phyloP scores from a whole-genome alignment of 2,888 invertebrate species.

The Acleris laterana region DNA sequence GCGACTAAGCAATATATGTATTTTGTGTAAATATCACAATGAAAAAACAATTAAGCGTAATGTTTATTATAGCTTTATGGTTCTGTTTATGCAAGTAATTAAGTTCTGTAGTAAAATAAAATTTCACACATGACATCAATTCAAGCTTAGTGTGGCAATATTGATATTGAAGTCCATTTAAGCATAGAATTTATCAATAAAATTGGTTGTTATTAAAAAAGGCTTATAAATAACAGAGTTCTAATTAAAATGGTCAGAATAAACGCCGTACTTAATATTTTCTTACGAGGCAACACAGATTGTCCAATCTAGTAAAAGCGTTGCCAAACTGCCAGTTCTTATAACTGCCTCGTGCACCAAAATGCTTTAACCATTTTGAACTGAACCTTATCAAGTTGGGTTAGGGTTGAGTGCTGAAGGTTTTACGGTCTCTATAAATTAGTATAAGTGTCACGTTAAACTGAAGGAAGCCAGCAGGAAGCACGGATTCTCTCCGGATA shows the following conservation, averaged over 20 bases:
- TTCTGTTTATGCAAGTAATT: too few species aligned
- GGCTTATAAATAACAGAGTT: background rate
- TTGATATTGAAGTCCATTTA: too few species aligned
- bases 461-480: constrained; percentile 56
- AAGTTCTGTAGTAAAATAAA: too few species aligned
- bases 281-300: constrained; percentile 8
- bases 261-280: background rate
- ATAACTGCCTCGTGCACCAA: constrained; percentile 10
- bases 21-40: background rate
- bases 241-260: background rate
- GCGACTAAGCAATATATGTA: background rate
- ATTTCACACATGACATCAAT: background rate
- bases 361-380: background rate
- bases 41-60: too few species aligned
- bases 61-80: too few species aligned
- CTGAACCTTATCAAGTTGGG: background rate
- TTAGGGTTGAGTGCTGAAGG: constrained; percentile 28
- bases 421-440: constrained; percentile 33
- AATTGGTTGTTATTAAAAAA: background rate
- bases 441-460: constrained; percentile 47
- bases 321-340: constrained; percentile 26
- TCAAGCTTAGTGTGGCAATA: too few species aligned
- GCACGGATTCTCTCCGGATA: constrained; percentile 66
- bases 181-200: background rate
- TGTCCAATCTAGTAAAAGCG: constrained; percentile 25